These are phyloP conservation scores for Eptesicus fuscus DNA, from an alignment of 2,113 vertebrate genomes.

Conservation along the genomic window DNA sequence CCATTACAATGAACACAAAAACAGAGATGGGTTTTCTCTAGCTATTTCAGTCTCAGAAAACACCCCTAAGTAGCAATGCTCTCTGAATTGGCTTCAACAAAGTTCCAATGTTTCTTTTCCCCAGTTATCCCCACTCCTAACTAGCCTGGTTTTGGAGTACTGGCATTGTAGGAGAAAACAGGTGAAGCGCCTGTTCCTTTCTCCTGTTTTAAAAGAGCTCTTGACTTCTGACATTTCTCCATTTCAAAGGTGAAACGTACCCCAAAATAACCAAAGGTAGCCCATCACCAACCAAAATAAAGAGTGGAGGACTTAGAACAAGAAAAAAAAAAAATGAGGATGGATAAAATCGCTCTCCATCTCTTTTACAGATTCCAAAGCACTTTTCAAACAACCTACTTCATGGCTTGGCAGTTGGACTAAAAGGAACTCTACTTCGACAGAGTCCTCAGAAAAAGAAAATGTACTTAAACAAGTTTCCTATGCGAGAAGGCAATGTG, in stretches of 20 bases:
- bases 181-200: background rate
- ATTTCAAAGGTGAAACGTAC: background rate
- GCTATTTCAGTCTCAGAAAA: background rate
- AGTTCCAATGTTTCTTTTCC: background rate
- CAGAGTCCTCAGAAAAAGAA: background rate
- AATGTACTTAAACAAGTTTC: background rate
- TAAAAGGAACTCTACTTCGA: background rate
- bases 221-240: background rate
- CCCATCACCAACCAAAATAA: background rate
- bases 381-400: background rate
- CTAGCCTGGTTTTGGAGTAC: background rate
- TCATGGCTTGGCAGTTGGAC: background rate
- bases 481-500: background rate
- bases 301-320: background rate
- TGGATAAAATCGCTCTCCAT: background rate
- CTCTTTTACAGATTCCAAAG: background rate
- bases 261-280: background rate
- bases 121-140: background rate
- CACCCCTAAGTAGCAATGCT: background rate
- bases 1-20: background rate
- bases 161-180: background rate
- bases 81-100: background rate
- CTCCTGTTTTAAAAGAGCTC: background rate
- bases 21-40: background rate
- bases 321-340: background rate